phyloP scores from a whole-genome alignment of 2,888 invertebrate species.

The Parthenolecanium corni region DNA sequence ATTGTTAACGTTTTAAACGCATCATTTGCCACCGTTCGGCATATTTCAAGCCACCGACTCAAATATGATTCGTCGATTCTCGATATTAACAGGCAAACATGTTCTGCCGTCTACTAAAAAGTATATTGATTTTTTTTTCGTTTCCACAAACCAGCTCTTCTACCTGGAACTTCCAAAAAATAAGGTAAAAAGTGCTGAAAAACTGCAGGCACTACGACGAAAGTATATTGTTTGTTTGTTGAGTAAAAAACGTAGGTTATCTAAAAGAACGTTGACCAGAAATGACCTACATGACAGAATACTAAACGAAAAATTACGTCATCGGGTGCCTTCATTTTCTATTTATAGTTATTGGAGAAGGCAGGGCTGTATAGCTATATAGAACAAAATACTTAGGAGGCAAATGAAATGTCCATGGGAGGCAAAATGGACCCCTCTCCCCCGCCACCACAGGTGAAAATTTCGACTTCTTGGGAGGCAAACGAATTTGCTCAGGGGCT shows the following conservation, averaged over 20 bases:
- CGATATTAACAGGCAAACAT: not conserved
- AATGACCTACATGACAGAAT: not conserved
- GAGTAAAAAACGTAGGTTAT: too few species aligned
- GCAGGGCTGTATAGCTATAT: too few species aligned
- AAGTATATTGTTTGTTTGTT: not conserved
- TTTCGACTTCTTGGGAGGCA: too few species aligned
- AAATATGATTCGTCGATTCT: not conserved
- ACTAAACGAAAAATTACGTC: too few species aligned
- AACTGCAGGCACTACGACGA: not conserved
- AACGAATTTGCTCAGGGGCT: too few species aligned
- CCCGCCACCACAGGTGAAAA: too few species aligned
- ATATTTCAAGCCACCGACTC: not conserved
- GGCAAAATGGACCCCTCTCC: too few species aligned
- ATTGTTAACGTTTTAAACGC: conserved; percentile 13
- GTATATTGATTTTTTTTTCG: not conserved
- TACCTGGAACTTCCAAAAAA: not conserved
- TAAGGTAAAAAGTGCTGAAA: too few species aligned
- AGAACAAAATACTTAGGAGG: too few species aligned
- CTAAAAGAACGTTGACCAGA: not conserved
- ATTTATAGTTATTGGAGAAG: too few species aligned
- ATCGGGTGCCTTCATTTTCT: too few species aligned
- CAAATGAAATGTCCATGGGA: too few species aligned
- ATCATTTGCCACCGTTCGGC: conserved; percentile 3
- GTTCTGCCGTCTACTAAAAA: not conserved
- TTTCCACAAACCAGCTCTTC: not conserved